Evolutionary conservation across 1,140 invertebrate genomes (phyloP).

Genomic region (Kradibia gibbosae): DNA sequence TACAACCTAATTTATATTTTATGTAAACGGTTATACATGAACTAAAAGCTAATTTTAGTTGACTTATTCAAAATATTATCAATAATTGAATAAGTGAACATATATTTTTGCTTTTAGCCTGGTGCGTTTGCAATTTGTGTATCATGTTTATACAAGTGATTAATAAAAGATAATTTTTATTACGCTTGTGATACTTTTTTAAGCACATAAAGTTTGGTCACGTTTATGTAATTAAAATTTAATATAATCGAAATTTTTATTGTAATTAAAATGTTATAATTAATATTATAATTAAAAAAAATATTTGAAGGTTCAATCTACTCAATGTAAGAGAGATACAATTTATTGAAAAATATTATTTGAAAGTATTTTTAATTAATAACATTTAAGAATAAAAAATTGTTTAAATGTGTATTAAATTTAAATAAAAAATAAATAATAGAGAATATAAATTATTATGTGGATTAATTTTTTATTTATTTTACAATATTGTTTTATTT

Average conservation of each 20-base stretch:
- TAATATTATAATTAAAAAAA: background rate
- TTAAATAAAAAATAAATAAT: background rate
- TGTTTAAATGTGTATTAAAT: background rate
- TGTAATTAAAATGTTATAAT: too few relatives aligned
- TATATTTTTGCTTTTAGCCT: background rate
- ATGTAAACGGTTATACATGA: too few relatives aligned
- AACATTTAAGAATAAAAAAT: background rate
- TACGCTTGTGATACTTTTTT: background rate
- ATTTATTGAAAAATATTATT: too few relatives aligned
- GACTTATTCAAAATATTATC: background rate
- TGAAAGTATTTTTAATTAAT: background rate
- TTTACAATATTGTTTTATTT: too few relatives aligned
- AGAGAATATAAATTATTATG: too few relatives aligned
- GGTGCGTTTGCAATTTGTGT: background rate
- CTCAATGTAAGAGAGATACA: background rate
- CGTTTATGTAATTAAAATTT: background rate
- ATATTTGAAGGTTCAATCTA: background rate
- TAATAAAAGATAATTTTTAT: constrained; percentile 6
- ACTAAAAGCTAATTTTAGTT: background rate
- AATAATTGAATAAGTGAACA: background rate
- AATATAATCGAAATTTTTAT: background rate
- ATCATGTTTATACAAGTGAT: background rate
- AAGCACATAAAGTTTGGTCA: background rate
- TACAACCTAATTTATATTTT: too few relatives aligned
- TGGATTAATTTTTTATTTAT: too few relatives aligned